A percentile compares a stretch with the other conserved stretches of the same genome.
Conservation (phyloP, 2,113 vertebrate genomes). For the Amphiprion percula region DNA sequence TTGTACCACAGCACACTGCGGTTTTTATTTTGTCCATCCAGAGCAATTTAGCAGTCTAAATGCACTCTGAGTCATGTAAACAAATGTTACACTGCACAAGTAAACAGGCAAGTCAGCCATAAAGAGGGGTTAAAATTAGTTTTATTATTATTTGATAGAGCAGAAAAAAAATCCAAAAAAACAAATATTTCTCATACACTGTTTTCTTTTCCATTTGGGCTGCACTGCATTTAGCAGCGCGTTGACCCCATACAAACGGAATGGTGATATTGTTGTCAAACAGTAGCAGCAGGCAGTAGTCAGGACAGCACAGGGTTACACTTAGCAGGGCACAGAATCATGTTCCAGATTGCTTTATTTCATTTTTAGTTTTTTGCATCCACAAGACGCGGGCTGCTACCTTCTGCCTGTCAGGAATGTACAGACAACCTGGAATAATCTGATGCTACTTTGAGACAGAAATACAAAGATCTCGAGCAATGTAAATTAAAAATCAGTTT, state of each 20-base stretch:
- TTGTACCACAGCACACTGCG: too few relatives aligned
- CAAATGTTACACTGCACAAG: neutral
- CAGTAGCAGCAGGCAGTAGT: constrained; percentile 77
- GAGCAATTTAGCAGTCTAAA: neutral
- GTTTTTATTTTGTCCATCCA: neutral
- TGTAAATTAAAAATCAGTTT: constrained; percentile 1
- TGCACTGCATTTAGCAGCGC: constrained; percentile 48
- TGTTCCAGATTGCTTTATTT: constrained; percentile 45
- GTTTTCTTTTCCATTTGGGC: constrained; percentile 68
- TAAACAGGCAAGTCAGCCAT: constrained; percentile 13
- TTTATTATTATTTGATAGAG: constrained; percentile 87
- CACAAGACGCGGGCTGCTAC: constrained; percentile 45
- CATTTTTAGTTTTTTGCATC: constrained; percentile 18
- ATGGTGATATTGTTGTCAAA: constrained; percentile 81
- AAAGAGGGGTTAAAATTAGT: constrained; percentile 86
- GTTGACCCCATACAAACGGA: constrained; percentile 76
- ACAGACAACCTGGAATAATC: constrained; percentile 65
- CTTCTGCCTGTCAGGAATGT: constrained; percentile 72
- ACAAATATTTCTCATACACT: constrained; percentile 77
- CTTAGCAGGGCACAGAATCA: constrained; percentile 55
- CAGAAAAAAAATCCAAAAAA: constrained; percentile 67
- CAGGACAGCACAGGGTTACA: constrained; percentile 75
- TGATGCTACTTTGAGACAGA: constrained; percentile 42
- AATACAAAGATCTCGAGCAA: constrained; percentile 14
- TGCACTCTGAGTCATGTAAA: neutral